Percentiles rank a stretch among this genome's conserved stretches.
phyloP scores from a whole-genome alignment of 2,113 vertebrate species.

The Puffinus mauretanicus region DNA sequence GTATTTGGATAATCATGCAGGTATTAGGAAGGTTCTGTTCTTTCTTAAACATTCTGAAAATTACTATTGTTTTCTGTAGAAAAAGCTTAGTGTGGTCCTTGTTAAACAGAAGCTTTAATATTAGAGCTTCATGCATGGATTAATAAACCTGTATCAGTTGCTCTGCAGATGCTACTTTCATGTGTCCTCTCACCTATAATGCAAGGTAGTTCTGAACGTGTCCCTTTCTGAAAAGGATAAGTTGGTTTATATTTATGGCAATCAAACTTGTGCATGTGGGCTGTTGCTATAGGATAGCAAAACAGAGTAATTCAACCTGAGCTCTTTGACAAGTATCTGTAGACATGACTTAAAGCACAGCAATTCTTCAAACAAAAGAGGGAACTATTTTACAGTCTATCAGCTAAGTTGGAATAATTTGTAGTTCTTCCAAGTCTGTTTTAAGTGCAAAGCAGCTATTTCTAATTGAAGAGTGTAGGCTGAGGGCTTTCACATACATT shows the following conservation, averaged over 20 bases:
- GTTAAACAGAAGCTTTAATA: neutral
- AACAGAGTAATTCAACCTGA: neutral
- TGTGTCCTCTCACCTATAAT: neutral
- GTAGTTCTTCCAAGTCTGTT: neutral
- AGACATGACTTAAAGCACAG: neutral
- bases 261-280: accelerated
- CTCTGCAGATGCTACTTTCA: neutral
- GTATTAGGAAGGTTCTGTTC: neutral
- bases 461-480: neutral
- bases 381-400: neutral
- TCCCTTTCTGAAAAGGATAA: neutral
- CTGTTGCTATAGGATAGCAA: neutral
- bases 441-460: neutral
- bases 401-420: neutral
- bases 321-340: neutral
- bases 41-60: neutral
- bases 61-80: neutral
- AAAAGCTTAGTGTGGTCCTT: neutral
- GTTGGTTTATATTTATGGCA: neutral
- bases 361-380: neutral
- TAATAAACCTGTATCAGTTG: neutral
- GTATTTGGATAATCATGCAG: neutral
- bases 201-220: neutral
- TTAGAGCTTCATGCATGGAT: neutral
- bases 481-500: neutral